A percentile compares a stretch with the other conserved stretches of the same genome.
phyloP scores from a whole-genome alignment of 2,113 vertebrate genomes.

The Pluvialis apricaria region DNA sequence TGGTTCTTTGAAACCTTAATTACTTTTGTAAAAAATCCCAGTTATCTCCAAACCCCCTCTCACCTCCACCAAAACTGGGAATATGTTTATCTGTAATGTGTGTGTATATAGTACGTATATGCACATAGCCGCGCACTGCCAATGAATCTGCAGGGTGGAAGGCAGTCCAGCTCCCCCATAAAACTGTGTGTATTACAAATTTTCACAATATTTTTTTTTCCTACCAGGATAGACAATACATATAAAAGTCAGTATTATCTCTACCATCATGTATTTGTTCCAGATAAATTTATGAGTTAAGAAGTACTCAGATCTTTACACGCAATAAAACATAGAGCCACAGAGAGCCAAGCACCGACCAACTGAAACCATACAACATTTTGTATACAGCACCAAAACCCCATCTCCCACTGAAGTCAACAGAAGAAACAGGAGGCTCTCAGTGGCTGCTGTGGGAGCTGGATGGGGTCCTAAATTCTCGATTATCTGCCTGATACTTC shows the following conservation, averaged over 20 bases:
- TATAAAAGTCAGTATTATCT: not conserved
- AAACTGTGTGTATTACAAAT: not conserved
- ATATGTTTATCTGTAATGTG: fast-evolving
- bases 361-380: not conserved
- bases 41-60: not conserved
- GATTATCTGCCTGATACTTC: not conserved
- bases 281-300: not conserved
- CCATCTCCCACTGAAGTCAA: not conserved
- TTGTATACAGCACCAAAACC: not conserved
- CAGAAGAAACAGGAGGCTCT: not conserved
- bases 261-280: not conserved
- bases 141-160: not conserved
- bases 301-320: not conserved
- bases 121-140: not conserved
- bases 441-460: not conserved
- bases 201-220: not conserved
- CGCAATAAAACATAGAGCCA: not conserved
- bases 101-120: not conserved
- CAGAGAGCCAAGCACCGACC: not conserved
- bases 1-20: not conserved
- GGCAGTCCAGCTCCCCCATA: not conserved
- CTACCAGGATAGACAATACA: not conserved
- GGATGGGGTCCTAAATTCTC: not conserved
- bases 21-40: not conserved
- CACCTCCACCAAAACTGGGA: not conserved